These are phyloP conservation scores for Scaptomyza polygonia DNA, from an alignment of 2,888 invertebrate genomes.

Conservation along the genomic window DNA sequence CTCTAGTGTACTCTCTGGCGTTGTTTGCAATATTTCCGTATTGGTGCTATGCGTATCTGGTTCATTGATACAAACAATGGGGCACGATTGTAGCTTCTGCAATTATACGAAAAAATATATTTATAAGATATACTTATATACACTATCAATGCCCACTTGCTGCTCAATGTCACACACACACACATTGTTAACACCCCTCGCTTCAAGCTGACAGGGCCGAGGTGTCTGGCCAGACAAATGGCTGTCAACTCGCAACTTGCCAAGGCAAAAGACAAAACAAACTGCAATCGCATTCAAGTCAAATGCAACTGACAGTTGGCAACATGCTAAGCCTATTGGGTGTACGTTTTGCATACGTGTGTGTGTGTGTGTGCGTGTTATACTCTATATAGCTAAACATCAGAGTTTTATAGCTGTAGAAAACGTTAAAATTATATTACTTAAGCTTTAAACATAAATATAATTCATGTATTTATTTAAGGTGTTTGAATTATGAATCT, in stretches of 20 bases:
- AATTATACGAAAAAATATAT: slow-evolving; percentile 58
- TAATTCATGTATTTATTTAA: too few relatives aligned
- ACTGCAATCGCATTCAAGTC: slow-evolving; percentile 46
- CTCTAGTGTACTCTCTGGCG: slow-evolving; percentile 79
- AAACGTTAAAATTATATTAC: too few relatives aligned
- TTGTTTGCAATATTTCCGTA: slow-evolving; percentile 79
- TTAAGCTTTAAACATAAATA: too few relatives aligned
- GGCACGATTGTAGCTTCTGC: slow-evolving; percentile 90
- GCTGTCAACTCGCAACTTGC: slow-evolving; percentile 59
- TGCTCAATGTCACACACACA: not conserved
- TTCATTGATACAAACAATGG: slow-evolving; percentile 84
- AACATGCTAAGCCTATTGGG: slow-evolving; percentile 7
- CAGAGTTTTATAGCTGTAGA: too few relatives aligned
- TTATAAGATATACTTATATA: not conserved
- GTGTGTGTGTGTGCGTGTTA: slow-evolving; percentile 2
- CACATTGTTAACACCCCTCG: slow-evolving; percentile 17
- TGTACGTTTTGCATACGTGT: slow-evolving; percentile 7
- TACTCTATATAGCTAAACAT: slow-evolving; percentile 10
- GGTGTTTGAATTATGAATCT: too few relatives aligned
- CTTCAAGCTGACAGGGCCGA: slow-evolving; percentile 47
- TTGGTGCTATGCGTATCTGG: slow-evolving; percentile 82
- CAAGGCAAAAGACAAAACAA: slow-evolving; percentile 44
- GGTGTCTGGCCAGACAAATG: slow-evolving; percentile 72
- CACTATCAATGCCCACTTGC: slow-evolving; percentile 19
- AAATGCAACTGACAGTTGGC: slow-evolving; percentile 43